Evolutionary conservation across 2,888 invertebrate genomes (phyloP).

Genomic region (Papilio demoleus): DNA sequence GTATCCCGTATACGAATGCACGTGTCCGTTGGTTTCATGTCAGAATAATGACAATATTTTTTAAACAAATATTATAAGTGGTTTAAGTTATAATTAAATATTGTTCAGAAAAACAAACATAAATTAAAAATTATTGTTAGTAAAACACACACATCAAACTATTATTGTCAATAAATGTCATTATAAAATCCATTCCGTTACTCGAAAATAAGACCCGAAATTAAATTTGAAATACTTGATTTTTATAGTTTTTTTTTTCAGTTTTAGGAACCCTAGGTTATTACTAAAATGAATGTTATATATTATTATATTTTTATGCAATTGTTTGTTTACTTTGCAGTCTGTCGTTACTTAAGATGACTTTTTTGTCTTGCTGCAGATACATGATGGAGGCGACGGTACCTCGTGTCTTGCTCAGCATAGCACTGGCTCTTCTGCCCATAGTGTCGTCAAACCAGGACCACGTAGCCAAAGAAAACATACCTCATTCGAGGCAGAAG

Average conservation of each 20-base stretch:
- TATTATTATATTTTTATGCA: too few relatives aligned
- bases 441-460: slow-evolving; percentile 69
- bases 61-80: neutral
- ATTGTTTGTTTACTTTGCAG: too few relatives aligned
- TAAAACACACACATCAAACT: slow-evolving; percentile 9
- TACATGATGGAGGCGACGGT: slow-evolving; percentile 74
- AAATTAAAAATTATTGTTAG: slow-evolving; percentile 3
- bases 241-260: too few relatives aligned
- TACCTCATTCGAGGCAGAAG: slow-evolving; percentile 90
- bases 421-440: slow-evolving; percentile 74
- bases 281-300: too few relatives aligned
- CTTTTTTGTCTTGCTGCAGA: slow-evolving; percentile 49
- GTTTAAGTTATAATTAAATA: neutral
- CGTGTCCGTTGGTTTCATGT: slow-evolving; percentile 52
- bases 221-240: too few relatives aligned
- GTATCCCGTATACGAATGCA: slow-evolving; percentile 62
- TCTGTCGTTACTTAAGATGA: too few relatives aligned
- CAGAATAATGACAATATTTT: neutral
- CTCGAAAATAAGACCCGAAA: neutral
- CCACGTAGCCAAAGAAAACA: slow-evolving; percentile 67
- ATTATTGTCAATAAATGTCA: slow-evolving; percentile 14
- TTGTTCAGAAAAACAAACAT: neutral
- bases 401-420: slow-evolving; percentile 74
- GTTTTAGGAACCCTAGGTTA: too few relatives aligned
- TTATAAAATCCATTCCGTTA: slow-evolving; percentile 9